These are phyloP conservation scores for Eubasilissa regina DNA, from an alignment of 1,140 invertebrate species.

Conservation along the genomic window DNA sequence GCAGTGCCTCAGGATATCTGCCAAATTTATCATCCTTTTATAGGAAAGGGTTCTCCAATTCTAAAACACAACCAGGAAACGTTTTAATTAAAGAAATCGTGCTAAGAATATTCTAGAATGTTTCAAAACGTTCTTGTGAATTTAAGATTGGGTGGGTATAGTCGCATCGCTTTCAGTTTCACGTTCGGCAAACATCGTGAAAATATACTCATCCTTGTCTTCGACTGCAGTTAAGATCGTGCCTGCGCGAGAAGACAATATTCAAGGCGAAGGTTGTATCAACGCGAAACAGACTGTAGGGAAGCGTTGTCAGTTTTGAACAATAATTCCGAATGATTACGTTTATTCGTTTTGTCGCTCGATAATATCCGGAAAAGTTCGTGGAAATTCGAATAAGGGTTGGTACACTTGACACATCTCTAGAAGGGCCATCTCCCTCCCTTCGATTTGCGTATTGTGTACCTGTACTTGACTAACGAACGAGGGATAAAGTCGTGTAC, in stretches of 20 bases:
- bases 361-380: too few species aligned
- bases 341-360: too few species aligned
- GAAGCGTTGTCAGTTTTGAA: too few species aligned
- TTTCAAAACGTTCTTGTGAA: background rate
- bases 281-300: background rate
- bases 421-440: too few species aligned
- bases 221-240: background rate
- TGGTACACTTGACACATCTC: too few species aligned
- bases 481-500: too few species aligned
- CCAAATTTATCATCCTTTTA: background rate
- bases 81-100: constrained; percentile 41
- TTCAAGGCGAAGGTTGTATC: background rate
- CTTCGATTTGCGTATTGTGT: too few species aligned
- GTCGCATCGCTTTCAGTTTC: too few species aligned
- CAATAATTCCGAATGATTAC: too few species aligned
- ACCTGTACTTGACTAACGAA: too few species aligned
- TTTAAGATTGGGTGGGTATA: background rate
- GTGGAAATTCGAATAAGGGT: too few species aligned
- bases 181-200: background rate
- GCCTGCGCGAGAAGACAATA: background rate
- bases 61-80: constrained; percentile 22
- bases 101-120: constrained; percentile 6
- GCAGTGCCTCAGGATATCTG: background rate
- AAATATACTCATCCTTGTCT: background rate
- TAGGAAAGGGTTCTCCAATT: constrained; percentile 30